These are phyloP conservation scores for Meriones unguiculatus DNA, from an alignment of 2,113 vertebrate genomes.

Conservation along the genomic window DNA sequence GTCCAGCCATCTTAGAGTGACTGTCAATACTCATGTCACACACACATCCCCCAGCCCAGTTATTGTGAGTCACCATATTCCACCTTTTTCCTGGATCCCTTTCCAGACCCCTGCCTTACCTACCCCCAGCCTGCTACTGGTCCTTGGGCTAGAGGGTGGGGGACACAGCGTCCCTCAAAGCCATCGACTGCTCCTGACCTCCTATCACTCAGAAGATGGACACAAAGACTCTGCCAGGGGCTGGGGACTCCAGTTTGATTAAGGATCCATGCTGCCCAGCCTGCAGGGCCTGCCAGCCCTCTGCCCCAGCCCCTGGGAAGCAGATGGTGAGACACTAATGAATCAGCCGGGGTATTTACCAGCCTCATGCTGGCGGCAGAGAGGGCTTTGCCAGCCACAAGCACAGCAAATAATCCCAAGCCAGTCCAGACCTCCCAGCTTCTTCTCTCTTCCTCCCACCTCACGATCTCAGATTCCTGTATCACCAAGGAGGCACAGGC, in stretches of 20 bases:
- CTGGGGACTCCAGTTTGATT: neutral
- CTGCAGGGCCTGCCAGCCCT: neutral
- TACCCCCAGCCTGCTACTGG: neutral
- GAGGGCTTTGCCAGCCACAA: constrained; percentile 39
- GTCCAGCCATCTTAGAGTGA: neutral
- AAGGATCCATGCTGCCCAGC: neutral
- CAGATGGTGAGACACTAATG: constrained; percentile 81
- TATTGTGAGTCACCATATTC: neutral
- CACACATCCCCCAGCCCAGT: neutral
- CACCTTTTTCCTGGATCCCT: neutral
- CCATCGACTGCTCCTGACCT: neutral
- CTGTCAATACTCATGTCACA: no score
- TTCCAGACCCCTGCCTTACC: neutral
- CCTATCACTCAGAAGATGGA: neutral
- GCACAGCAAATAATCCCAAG: constrained; percentile 50
- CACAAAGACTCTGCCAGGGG: neutral
- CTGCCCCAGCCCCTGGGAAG: constrained; percentile 26
- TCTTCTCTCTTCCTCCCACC: neutral
- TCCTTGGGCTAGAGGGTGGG: neutral
- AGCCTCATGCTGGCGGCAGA: constrained; percentile 41
- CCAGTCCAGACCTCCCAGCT: neutral
- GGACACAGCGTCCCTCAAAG: neutral
- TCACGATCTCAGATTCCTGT: neutral
- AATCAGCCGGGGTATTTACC: constrained; percentile 71
- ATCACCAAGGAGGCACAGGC: neutral